phyloP scores from a whole-genome alignment of 2,797 vertebrate genomes.

The Miopithecus talapoin region DNA sequence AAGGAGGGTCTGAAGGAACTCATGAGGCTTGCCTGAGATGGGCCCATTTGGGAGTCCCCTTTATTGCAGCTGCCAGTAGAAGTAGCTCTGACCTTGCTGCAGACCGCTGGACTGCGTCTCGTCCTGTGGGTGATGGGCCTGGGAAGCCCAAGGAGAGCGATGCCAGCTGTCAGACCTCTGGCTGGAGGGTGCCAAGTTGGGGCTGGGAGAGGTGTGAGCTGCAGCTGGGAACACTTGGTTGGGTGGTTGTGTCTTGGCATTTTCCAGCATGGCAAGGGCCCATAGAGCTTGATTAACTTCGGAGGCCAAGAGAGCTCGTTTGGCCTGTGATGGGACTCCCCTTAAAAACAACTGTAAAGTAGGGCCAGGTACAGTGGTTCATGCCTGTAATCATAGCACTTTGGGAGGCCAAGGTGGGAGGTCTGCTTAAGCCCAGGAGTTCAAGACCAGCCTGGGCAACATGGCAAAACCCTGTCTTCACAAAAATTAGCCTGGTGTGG shows the following conservation, averaged over 20 bases:
- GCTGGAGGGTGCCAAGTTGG: neutral
- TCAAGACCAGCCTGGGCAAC: neutral
- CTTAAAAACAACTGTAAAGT: neutral
- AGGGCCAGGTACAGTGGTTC: neutral
- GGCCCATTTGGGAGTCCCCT: neutral
- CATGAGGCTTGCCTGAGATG: neutral
- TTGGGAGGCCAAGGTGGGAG: neutral
- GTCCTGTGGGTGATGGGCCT: too few species aligned
- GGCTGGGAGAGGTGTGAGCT: neutral
- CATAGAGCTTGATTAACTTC: neutral
- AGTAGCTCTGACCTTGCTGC: neutral
- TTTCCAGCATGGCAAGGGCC: neutral
- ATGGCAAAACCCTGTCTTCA: neutral
- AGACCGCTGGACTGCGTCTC: neutral
- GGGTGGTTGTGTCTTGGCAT: neutral
- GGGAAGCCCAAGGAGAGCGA: neutral
- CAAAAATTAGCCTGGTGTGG: neutral
- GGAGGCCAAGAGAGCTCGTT: neutral
- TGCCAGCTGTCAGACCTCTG: neutral
- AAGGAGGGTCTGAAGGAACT: neutral
- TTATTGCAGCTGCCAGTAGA: neutral
- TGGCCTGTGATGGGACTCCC: neutral
- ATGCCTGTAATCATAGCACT: neutral
- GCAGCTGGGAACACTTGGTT: neutral
- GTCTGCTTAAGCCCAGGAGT: neutral